phyloP scores from a whole-genome alignment of 2,797 vertebrate species.

The Scolopax bukidnonensis region DNA sequence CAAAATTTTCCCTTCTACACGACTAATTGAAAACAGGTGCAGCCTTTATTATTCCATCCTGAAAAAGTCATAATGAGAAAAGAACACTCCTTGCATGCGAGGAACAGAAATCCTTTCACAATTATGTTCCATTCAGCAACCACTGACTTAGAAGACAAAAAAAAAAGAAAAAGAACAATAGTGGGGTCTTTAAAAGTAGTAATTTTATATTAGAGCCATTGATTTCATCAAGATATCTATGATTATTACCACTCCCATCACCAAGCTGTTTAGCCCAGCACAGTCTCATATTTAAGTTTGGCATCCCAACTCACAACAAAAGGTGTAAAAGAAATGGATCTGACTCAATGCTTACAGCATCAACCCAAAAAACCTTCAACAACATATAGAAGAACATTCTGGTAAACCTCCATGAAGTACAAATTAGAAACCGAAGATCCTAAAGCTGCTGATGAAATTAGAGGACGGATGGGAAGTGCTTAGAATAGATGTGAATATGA shows the following conservation, averaged over 20 bases:
- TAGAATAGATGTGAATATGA: neutral
- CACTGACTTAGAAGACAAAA: constrained; percentile 74
- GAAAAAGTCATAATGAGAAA: constrained; percentile 84
- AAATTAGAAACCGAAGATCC: neutral
- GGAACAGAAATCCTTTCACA: constrained; percentile 83
- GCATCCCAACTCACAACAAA: constrained; percentile 56
- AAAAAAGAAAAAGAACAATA: constrained; percentile 74
- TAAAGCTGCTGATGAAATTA: neutral
- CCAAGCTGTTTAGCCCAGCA: constrained; percentile 66
- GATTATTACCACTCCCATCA: constrained; percentile 74
- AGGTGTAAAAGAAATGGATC: constrained; percentile 12
- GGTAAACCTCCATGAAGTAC: neutral
- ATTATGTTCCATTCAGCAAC: constrained; percentile 82
- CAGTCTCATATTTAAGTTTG: constrained; percentile 64
- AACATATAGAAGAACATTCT: neutral
- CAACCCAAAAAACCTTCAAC: neutral
- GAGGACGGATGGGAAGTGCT: neutral
- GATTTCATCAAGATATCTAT: constrained; percentile 75
- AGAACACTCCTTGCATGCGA: constrained; percentile 79
- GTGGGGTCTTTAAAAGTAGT: constrained; percentile 66
- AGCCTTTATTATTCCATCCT: constrained; percentile 83
- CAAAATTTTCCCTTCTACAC: constrained; percentile 68
- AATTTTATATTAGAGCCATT: constrained; percentile 77
- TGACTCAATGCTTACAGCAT: neutral
- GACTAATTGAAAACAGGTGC: constrained; percentile 83